Evolutionary conservation across 92 coral and sea anemone species (phyloP).

Genomic region (Epizoanthus ramosus): DNA sequence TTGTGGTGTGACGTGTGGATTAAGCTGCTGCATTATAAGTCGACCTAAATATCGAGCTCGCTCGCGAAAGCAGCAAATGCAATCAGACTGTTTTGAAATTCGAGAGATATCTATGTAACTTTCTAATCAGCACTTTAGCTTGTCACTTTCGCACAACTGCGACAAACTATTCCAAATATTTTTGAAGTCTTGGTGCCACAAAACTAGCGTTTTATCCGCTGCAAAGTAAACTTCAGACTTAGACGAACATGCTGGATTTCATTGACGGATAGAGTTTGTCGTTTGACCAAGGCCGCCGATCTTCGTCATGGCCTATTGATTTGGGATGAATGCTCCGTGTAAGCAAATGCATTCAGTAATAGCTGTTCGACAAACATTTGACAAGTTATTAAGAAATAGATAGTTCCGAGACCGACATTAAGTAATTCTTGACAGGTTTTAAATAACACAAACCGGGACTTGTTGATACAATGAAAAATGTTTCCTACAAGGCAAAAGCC

Average conservation of each 20-base stretch:
- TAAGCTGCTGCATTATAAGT: not conserved
- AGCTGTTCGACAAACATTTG: slow-evolving; percentile 46
- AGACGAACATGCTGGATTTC: not conserved
- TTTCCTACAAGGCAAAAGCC: not conserved
- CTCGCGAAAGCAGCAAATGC: slow-evolving; percentile 7
- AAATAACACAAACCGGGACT: not conserved
- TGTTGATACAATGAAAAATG: slow-evolving; percentile 20
- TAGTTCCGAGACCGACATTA: slow-evolving; percentile 7
- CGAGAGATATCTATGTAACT: slow-evolving; percentile 31
- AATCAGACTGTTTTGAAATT: slow-evolving; percentile 12
- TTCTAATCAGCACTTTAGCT: slow-evolving; percentile 39
- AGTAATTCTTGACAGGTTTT: slow-evolving; percentile 1
- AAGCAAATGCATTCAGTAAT: slow-evolving; percentile 45
- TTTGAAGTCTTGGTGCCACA: not conserved
- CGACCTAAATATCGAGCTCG: not conserved
- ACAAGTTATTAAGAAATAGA: slow-evolving; percentile 30
- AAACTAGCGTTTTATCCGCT: not conserved
- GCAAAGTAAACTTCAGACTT: not conserved
- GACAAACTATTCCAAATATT: slow-evolving; percentile 25
- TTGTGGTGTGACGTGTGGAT: slow-evolving; percentile 11
- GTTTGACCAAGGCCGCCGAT: not conserved
- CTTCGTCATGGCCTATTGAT: slow-evolving; percentile 46
- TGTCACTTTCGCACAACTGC: slow-evolving; percentile 37
- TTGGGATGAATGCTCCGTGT: slow-evolving; percentile 31
- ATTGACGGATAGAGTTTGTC: not conserved